phyloP scores from a whole-genome alignment of 2,888 invertebrate genomes.

The Magallana nippona region DNA sequence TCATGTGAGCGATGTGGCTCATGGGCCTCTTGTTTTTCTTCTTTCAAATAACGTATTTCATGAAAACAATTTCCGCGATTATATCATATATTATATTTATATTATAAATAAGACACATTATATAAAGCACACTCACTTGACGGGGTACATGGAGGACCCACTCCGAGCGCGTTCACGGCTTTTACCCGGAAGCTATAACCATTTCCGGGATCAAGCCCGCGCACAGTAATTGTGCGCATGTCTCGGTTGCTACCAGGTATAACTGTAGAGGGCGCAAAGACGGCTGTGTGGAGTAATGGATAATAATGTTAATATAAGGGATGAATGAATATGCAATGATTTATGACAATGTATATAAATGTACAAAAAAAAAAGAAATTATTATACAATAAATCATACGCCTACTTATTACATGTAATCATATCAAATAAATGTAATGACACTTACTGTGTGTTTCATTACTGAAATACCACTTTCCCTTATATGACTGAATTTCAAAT shows the following conservation, averaged over 20 bases:
- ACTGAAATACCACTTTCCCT: constrained; percentile 9
- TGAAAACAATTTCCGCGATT: too few relatives aligned
- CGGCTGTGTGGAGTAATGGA: not conserved
- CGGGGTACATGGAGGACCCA: constrained; percentile 89
- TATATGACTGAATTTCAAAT: constrained; percentile 46
- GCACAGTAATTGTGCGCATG: constrained; percentile 49
- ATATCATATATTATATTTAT: too few relatives aligned
- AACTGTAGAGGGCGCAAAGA: not conserved
- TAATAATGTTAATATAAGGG: too few relatives aligned
- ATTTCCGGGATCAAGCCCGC: constrained; percentile 89
- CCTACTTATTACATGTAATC: too few relatives aligned
- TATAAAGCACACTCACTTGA: constrained; percentile 54
- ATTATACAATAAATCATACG: too few relatives aligned
- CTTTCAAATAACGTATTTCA: not conserved
- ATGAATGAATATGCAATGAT: too few relatives aligned
- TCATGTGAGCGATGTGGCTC: too few relatives aligned
- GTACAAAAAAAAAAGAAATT: too few relatives aligned
- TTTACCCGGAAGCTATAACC: constrained; percentile 93
- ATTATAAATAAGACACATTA: too few relatives aligned
- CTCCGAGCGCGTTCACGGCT: constrained; percentile 90
- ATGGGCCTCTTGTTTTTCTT: too few relatives aligned
- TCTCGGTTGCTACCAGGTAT: constrained; percentile 20
- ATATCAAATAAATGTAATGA: too few relatives aligned
- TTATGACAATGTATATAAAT: not conserved
- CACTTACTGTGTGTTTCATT: constrained; percentile 34